Percentiles rank a stretch among this genome's conserved stretches.
Conservation (phyloP, 2,888 invertebrate species). For the Escarpia spicata region DNA sequence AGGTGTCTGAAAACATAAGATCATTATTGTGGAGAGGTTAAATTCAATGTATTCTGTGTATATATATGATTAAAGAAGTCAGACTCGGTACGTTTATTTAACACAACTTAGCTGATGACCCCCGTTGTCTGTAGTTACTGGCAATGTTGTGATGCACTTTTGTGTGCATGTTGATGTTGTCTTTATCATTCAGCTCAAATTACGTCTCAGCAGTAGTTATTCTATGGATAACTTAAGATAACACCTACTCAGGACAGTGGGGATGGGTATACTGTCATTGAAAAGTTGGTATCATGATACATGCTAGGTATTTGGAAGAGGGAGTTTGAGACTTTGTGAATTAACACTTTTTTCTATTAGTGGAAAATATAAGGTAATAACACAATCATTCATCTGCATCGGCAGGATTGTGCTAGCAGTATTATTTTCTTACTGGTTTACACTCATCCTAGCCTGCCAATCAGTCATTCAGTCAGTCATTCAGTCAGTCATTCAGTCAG, state of each 20-base stretch:
- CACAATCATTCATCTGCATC: not conserved
- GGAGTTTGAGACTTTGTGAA: not conserved
- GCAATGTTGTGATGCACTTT: not conserved
- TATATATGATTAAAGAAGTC: no score
- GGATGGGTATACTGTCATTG: not conserved
- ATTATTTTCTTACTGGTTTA: no score
- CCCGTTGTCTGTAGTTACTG: not conserved
- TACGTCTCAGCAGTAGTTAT: not conserved
- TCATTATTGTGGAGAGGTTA: no score
- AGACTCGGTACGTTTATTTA: no score
- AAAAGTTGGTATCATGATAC: not conserved
- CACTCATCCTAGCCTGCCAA: no score
- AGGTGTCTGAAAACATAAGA: no score
- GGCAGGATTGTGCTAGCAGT: no score
- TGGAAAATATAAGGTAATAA: not conserved
- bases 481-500: no score
- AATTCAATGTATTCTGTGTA: no score
- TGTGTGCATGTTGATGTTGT: conserved; percentile 8
- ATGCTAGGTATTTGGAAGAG: not conserved
- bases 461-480: no score
- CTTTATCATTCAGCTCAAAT: not conserved
- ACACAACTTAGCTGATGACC: not conserved
- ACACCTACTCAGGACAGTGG: not conserved
- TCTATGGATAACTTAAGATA: not conserved
- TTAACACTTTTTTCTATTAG: not conserved